Percentiles rank a stretch among this genome's conserved stretches.
Conservation (phyloP, 2,888 invertebrate genomes). For the Micoletzkya japonica region DNA sequence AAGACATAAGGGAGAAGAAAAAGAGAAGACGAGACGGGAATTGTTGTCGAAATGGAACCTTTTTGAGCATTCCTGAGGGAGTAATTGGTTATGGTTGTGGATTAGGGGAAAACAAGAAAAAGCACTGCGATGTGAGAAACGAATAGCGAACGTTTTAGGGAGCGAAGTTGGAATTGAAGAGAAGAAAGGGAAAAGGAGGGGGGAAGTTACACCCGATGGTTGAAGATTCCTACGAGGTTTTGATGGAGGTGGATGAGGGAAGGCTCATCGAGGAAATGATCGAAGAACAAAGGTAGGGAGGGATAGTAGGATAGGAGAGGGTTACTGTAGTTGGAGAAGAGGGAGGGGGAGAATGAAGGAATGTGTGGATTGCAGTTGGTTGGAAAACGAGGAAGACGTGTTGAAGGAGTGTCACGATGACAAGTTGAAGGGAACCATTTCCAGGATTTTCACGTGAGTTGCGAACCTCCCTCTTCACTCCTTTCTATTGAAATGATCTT, state of each 20-base stretch:
- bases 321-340: neutral
- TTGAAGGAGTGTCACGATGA: constrained; percentile 19
- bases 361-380: constrained; percentile 8
- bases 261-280: constrained; percentile 54
- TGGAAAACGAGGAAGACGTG: constrained; percentile 12
- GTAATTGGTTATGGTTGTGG: neutral
- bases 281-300: constrained; percentile 46
- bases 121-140: neutral
- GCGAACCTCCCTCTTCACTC: too few relatives aligned
- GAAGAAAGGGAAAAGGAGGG: neutral
- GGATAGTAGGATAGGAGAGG: neutral
- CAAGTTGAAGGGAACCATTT: constrained; percentile 1
- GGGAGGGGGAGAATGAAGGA: neutral
- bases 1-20: constrained; percentile 5
- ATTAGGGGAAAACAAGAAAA: neutral
- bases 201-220: constrained; percentile 40
- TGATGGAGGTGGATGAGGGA: constrained; percentile 34
- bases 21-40: neutral
- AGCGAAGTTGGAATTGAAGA: constrained; percentile 18
- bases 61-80: too few relatives aligned
- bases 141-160: constrained; percentile 10
- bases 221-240: constrained; percentile 37
- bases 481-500: neutral
- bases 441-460: constrained; percentile 18
- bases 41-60: neutral